Evolutionary conservation across 2,888 invertebrate genomes (phyloP).

Genomic region (Trichopoda pennipes): DNA sequence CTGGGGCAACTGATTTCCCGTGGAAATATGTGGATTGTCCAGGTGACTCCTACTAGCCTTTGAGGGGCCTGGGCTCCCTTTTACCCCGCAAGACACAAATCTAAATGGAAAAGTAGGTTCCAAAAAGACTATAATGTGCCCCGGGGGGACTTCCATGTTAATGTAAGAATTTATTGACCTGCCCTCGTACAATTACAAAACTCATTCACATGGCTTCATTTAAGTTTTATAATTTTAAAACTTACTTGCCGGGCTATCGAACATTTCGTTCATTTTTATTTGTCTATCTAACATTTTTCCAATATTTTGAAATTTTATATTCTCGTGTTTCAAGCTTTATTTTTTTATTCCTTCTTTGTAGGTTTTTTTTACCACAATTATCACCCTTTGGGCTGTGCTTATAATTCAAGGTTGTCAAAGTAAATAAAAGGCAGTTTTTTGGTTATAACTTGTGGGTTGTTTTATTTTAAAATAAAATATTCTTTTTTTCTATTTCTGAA

Average conservation of each 20-base stretch:
- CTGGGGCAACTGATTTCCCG: too few species aligned
- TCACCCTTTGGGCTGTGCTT: conserved; percentile 6
- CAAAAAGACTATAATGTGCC: too few species aligned
- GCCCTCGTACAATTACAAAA: neutral
- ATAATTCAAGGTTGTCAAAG: conserved; percentile 41
- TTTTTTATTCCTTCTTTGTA: conserved; percentile 32
- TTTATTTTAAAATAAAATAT: too few species aligned
- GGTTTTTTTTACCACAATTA: conserved; percentile 24
- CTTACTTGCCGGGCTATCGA: too few species aligned
- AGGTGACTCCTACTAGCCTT: too few species aligned
- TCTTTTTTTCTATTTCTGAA: too few species aligned
- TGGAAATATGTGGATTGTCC: too few species aligned
- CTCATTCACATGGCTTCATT: conserved; percentile 24
- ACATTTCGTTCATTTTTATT: too few species aligned
- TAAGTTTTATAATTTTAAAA: neutral
- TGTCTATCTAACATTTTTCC: conserved; percentile 4
- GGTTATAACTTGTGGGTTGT: neutral
- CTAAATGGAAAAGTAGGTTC: too few species aligned
- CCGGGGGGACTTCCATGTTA: neutral
- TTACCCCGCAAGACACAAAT: too few species aligned
- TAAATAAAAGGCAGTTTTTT: conserved; percentile 19
- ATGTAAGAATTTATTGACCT: neutral
- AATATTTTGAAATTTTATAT: conserved; percentile 33
- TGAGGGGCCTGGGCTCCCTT: too few species aligned
- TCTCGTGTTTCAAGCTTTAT: conserved; percentile 1